These are phyloP conservation scores for Nyctalus aviator DNA, from an alignment of 2,797 vertebrate species.

Conservation along the genomic window DNA sequence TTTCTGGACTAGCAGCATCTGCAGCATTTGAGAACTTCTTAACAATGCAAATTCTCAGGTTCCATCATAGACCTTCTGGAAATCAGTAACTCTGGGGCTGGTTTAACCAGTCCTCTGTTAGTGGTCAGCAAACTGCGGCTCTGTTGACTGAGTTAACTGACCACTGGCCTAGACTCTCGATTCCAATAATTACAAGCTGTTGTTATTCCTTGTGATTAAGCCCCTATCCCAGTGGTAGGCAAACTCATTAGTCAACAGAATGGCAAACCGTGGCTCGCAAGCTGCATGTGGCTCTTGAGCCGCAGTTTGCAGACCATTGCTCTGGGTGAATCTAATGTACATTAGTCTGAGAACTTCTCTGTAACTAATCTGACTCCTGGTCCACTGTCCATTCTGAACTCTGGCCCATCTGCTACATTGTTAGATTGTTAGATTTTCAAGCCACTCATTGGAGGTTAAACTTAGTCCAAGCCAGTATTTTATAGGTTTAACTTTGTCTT, in stretches of 20 bases:
- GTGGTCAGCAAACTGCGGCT: no score
- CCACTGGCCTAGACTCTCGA: no score
- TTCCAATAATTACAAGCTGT: no score
- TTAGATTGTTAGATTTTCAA: neutral
- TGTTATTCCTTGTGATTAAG: no score
- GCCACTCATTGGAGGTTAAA: neutral
- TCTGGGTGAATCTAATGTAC: neutral
- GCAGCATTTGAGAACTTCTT: neutral
- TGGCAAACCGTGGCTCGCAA: no score
- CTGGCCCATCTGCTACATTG: fast-evolving
- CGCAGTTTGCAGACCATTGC: no score
- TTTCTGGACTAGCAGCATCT: neutral
- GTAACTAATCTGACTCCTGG: neutral
- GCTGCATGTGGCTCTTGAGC: no score
- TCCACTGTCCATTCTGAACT: neutral
- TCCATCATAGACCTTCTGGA: neutral
- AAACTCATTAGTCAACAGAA: no score
- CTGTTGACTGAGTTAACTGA: no score
- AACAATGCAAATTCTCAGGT: neutral
- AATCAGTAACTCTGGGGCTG: neutral
- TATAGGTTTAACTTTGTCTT: neutral
- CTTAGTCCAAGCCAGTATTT: neutral
- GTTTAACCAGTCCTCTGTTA: neutral
- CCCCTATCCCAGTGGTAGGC: no score
- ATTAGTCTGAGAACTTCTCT: neutral